Conservation (phyloP, 2,797 vertebrate genomes). For the Acrocephalus scirpaceus region DNA sequence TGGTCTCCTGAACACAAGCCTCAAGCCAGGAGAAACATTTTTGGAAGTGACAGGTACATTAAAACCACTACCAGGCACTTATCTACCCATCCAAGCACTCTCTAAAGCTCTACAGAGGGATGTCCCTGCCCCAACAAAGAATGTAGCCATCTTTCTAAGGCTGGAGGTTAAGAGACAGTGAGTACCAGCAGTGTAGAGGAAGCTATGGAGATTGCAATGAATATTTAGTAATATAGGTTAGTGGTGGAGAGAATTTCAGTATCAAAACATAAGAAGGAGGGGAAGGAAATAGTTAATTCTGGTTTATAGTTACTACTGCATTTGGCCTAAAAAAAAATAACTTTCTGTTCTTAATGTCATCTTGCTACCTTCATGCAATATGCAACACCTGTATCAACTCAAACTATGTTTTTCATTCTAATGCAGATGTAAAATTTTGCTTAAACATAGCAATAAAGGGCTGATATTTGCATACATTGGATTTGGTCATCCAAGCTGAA, state of each 20-base stretch:
- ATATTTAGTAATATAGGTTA: background rate
- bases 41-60: background rate
- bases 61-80: constrained; percentile 23
- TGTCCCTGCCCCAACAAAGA: background rate
- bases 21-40: constrained; percentile 25
- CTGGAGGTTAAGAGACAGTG: background rate
- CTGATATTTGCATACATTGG: constrained; percentile 19
- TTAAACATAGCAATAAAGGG: constrained; percentile 64
- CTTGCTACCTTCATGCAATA: constrained; percentile 65
- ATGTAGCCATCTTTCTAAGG: background rate
- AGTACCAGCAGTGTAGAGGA: background rate
- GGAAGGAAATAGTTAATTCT: constrained; percentile 55
- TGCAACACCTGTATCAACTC: constrained; percentile 39
- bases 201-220: background rate
- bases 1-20: constrained; percentile 7
- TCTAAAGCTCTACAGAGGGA: background rate
- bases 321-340: constrained; percentile 57
- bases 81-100: constrained; percentile 1
- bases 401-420: constrained; percentile 65
- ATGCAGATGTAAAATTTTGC: constrained; percentile 63
- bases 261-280: constrained; percentile 28
- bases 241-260: constrained; percentile 9
- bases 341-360: constrained; percentile 54
- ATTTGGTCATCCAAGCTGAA: constrained; percentile 36
- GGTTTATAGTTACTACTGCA: constrained; percentile 1